A percentile compares a stretch with the other conserved stretches of the same genome.
phyloP scores from a whole-genome alignment of 2,797 vertebrate species.

The Chloroceryle amazona region DNA sequence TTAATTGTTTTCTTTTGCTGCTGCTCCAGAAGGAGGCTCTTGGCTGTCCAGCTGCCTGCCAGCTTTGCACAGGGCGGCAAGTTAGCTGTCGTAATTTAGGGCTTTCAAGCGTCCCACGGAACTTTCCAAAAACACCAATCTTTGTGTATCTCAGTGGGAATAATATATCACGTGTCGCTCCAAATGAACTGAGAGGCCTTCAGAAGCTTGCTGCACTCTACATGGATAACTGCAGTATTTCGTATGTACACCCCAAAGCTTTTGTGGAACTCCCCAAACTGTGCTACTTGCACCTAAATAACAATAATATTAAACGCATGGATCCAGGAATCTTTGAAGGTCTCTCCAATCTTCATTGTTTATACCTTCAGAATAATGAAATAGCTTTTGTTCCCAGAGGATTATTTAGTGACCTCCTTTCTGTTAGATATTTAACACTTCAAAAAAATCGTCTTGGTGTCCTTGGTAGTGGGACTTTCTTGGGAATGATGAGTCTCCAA shows the following conservation, averaged over 20 bases:
- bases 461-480: conserved; percentile 72
- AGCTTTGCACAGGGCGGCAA: conserved; percentile 76
- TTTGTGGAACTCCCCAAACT: conserved; percentile 75
- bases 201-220: conserved; percentile 72
- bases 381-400: conserved; percentile 76
- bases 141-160: conserved; percentile 78
- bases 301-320: conserved; percentile 79
- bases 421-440: conserved; percentile 74
- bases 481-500: conserved; percentile 70
- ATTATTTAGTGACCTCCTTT: conserved; percentile 78
- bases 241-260: conserved; percentile 68
- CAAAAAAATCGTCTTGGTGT: conserved; percentile 72
- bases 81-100: conserved; percentile 76
- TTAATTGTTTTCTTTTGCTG: conserved; percentile 73
- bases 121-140: conserved; percentile 70
- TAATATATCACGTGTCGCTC: conserved; percentile 73
- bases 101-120: conserved; percentile 71
- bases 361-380: conserved; percentile 78
- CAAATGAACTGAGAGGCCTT: conserved; percentile 69
- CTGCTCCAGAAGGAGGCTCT: conserved; percentile 74
- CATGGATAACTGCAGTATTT: conserved; percentile 77
- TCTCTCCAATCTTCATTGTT: conserved; percentile 74
- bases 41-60: conserved; percentile 76
- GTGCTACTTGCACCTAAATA: conserved; percentile 76
- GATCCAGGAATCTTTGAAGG: conserved; percentile 77